Conservation (phyloP, 2,113 vertebrate genomes). For the Callocephalon fimbriatum region DNA sequence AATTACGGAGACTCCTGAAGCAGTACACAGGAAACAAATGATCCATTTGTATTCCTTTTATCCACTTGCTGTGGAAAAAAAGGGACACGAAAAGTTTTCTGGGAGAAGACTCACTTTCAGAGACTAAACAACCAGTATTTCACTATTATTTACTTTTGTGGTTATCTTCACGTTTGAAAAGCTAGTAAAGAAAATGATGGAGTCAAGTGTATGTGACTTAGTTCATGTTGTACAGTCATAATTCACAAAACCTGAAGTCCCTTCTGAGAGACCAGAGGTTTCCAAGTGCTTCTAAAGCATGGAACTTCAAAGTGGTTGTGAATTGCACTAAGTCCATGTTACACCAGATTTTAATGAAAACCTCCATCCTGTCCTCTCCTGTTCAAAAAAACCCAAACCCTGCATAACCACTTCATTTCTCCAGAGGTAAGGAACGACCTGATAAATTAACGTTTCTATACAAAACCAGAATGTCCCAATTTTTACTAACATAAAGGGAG, state of each 20-base stretch:
- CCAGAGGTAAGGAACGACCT: not conserved
- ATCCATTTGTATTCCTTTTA: not conserved
- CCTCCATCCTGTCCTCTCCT: not conserved
- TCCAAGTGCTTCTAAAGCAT: not conserved
- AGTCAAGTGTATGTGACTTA: not conserved
- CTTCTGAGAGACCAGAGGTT: not conserved
- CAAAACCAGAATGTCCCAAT: not conserved
- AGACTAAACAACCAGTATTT: not conserved
- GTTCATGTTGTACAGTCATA: not conserved
- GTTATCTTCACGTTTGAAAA: not conserved
- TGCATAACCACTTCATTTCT: not conserved
- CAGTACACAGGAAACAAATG: not conserved
- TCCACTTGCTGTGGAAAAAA: not conserved
- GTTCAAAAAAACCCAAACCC: not conserved
- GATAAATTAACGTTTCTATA: not conserved
- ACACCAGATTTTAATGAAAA: not conserved
- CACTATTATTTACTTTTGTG: not conserved
- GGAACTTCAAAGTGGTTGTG: not conserved
- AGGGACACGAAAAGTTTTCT: not conserved
- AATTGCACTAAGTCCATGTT: not conserved
- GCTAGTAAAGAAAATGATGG: not conserved
- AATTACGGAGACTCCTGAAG: not conserved
- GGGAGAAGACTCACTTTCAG: not conserved
- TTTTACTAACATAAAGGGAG: constrained; percentile 15
- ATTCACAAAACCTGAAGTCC: not conserved